Conservation (phyloP, 2,797 vertebrate species). For the Zenarchopterus dispar region DNA sequence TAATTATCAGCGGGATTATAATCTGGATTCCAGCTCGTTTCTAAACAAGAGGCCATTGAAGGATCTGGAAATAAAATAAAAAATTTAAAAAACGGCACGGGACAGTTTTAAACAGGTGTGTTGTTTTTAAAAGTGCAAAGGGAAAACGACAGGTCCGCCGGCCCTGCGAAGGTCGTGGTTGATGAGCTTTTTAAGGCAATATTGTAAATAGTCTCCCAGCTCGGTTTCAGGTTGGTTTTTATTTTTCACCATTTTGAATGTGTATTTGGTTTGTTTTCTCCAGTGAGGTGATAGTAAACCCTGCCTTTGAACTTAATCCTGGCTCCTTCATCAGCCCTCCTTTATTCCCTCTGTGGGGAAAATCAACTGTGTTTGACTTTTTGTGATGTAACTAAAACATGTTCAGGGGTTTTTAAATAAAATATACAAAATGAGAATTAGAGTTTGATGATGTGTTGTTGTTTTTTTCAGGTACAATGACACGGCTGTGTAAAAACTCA, state of each 20-base stretch:
- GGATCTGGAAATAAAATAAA: no score
- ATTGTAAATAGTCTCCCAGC: slow-evolving; percentile 62
- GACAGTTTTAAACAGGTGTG: slow-evolving; percentile 7
- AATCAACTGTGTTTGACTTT: slow-evolving; percentile 38
- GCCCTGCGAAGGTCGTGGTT: slow-evolving; percentile 24
- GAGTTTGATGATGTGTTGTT: slow-evolving; percentile 8
- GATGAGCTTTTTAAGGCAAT: slow-evolving; percentile 54
- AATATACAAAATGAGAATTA: background rate
- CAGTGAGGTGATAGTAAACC: slow-evolving; percentile 30
- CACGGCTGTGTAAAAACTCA: no score
- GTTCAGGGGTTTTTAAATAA: slow-evolving; percentile 60
- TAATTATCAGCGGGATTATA: no score
- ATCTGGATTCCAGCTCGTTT: no score
- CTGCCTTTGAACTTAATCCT: slow-evolving; percentile 46
- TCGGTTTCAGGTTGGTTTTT: slow-evolving; percentile 47
- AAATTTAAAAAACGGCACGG: background rate
- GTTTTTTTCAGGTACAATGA: background rate
- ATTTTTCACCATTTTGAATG: slow-evolving; percentile 36
- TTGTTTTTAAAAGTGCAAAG: slow-evolving; percentile 28
- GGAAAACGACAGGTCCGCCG: background rate
- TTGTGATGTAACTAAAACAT: slow-evolving; percentile 52
- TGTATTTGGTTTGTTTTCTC: slow-evolving; percentile 19
- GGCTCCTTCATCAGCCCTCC: slow-evolving; percentile 17
- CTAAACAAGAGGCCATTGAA: no score
- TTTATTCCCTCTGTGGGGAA: slow-evolving; percentile 6